Conservation (phyloP, 2,797 vertebrate species). For the Leontocebus nigricollis region DNA sequence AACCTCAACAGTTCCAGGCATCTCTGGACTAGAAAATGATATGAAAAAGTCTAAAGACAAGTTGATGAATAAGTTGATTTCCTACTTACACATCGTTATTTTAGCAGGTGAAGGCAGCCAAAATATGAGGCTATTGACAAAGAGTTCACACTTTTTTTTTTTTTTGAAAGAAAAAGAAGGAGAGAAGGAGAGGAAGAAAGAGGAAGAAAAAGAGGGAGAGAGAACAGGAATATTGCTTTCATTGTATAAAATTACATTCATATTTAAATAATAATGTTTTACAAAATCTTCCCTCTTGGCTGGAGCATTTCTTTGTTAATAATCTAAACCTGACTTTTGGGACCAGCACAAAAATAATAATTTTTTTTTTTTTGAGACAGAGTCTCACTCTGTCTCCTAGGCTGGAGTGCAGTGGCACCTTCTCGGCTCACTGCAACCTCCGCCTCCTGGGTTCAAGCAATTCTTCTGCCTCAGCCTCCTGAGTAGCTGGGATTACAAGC, state of each 20-base stretch:
- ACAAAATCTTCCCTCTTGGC: neutral
- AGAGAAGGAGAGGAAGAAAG: too few relatives aligned
- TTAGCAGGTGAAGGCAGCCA: constrained; percentile 37
- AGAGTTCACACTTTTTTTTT: neutral
- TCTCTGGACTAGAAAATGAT: constrained; percentile 88
- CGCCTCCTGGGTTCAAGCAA: too few relatives aligned
- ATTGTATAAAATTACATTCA: constrained; percentile 26
- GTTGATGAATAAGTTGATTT: neutral
- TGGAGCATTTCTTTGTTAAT: neutral
- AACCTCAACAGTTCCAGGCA: constrained; percentile 90
- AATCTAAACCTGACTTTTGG: neutral
- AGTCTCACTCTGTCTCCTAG: too few relatives aligned
- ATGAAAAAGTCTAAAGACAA: constrained; percentile 39
- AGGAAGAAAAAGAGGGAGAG: too few relatives aligned
- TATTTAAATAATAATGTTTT: neutral
- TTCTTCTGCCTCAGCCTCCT: too few relatives aligned
- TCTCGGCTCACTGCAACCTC: too few relatives aligned
- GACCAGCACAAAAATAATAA: neutral
- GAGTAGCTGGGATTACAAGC: too few relatives aligned
- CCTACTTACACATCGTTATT: constrained; percentile 16
- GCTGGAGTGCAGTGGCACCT: too few relatives aligned
- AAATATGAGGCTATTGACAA: neutral
- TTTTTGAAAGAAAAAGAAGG: too few relatives aligned
- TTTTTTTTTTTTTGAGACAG: too few relatives aligned
- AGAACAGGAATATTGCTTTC: neutral